Evolutionary conservation across 2,888 invertebrate genomes (phyloP).

Genomic region (Meghimatium bilineatum): DNA sequence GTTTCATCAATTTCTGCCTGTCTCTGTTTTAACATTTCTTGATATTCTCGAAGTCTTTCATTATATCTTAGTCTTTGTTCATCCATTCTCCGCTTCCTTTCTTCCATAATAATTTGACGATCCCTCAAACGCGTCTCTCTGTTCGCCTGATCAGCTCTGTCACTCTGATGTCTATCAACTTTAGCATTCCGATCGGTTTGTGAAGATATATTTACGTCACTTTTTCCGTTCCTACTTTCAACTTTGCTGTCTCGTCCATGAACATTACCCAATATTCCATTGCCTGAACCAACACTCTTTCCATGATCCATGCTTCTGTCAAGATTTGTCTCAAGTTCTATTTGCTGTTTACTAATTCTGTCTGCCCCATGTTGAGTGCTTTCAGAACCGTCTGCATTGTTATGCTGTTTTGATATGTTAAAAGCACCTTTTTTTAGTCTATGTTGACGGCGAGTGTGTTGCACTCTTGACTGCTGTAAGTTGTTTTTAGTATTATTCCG

Average conservation of each 20-base stretch:
- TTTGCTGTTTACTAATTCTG: background rate
- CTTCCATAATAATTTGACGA: slow-evolving; percentile 12
- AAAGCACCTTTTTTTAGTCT: background rate
- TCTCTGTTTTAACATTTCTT: slow-evolving; percentile 20
- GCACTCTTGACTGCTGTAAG: background rate
- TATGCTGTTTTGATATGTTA: background rate
- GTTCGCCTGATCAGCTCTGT: slow-evolving; percentile 9
- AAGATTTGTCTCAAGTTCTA: background rate
- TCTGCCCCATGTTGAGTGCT: background rate
- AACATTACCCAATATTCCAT: background rate
- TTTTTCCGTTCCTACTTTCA: background rate
- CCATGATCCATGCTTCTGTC: background rate
- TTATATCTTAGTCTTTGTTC: slow-evolving; percentile 33
- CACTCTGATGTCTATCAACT: background rate
- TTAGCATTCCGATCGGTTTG: background rate
- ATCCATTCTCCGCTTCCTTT: slow-evolving; percentile 19
- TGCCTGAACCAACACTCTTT: background rate
- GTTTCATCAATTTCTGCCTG: slow-evolving; percentile 6
- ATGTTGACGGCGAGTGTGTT: background rate
- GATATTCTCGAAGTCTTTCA: slow-evolving; percentile 34
- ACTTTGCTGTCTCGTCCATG: background rate
- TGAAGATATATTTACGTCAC: background rate
- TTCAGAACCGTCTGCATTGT: background rate
- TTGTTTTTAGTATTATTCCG: background rate
- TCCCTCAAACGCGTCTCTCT: slow-evolving; percentile 12